Evolutionary conservation across 1,140 invertebrate species (phyloP), one percentile per base, ranked within the genome.

Genomic region (Drosophila santomea): DNA sequence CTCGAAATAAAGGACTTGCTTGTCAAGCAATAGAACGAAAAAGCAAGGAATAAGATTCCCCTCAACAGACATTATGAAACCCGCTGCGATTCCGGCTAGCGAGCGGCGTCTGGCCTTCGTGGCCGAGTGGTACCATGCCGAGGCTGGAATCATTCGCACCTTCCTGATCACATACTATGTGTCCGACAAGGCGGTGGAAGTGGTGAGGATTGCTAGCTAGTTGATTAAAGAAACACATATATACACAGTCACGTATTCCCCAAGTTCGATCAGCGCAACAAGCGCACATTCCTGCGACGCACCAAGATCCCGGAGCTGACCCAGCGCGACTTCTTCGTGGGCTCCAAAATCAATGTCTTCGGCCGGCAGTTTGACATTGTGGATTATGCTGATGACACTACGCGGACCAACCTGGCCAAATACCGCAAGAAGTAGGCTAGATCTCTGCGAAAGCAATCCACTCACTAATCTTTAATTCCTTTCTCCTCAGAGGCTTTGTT

Each of bases 121-220:
- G 71, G 95, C 95, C 17, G 96, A 97, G 93, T 98, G 97, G 97
- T 97, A 95, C 84, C 97, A 97, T 80, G 94, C 95, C 75, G 94
- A 96, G 79, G 95, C 97, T 1, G 95, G 94, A 51, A 92, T 96
- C 4, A 93, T 95, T 17, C 95, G 95, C 74, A 94, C 95, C 71
- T 97, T 96, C 92, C 94, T 95, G 83, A 92, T 97, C 51, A 95
- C 95, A 78, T 97, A 95, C 92, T 97, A 95, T 93, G 94, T 95
- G 15, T 93, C 92, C 35, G 96, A 97, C 91, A 94, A 95, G 64
- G 95, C 96, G 10, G 93, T 97, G 39, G 96, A 97, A 94, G 93
- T 97, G 93, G 95, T 95, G 93, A 91, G 93, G 92, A 10, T 23
- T 3, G 39, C n/a, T 12, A 32, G 32, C 32, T 10, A 10, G 3